Conservation (phyloP, 2,888 invertebrate species). For the Papilio protenor region DNA sequence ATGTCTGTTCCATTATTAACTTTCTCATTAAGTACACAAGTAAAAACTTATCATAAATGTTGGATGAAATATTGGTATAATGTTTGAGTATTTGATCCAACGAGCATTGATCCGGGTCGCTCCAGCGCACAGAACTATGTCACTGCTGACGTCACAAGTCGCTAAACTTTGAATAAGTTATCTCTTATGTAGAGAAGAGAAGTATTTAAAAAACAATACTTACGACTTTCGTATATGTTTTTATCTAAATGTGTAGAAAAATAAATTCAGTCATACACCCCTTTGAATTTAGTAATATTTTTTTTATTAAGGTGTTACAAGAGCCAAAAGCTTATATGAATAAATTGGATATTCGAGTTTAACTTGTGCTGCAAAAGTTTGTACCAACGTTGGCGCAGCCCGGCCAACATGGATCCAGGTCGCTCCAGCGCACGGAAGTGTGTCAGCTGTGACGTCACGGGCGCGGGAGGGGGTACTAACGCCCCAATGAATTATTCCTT, state of each 20-base stretch:
- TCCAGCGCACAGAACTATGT: conserved; percentile 44
- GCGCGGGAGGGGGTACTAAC: conserved; percentile 22
- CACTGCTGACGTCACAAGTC: conserved; percentile 46
- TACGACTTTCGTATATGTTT: too few relatives aligned
- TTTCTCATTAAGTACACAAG: conserved; percentile 1
- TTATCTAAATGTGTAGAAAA: too few relatives aligned
- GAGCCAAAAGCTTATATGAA: too few relatives aligned
- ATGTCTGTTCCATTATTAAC: too few relatives aligned
- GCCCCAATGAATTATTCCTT: conserved; percentile 39
- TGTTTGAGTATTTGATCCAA: conserved; percentile 10
- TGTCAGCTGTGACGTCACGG: conserved; percentile 67
- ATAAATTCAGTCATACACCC: too few relatives aligned
- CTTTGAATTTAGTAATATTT: too few relatives aligned
- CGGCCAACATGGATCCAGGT: conserved; percentile 50
- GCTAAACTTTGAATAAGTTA: neutral
- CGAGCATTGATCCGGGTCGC: conserved; percentile 46
- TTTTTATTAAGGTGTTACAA: too few relatives aligned
- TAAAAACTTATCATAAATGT: neutral
- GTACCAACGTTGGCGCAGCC: neutral
- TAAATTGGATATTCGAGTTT: neutral
- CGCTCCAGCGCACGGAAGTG: conserved; percentile 59
- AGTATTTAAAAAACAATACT: too few relatives aligned
- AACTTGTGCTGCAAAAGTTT: conserved; percentile 13
- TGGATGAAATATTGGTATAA: neutral
- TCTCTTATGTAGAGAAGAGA: too few relatives aligned